Evolutionary conservation across 1,140 invertebrate genomes (phyloP), one percentile per base, ranked within the genome.

Genomic region (Dreissena polymorpha): DNA sequence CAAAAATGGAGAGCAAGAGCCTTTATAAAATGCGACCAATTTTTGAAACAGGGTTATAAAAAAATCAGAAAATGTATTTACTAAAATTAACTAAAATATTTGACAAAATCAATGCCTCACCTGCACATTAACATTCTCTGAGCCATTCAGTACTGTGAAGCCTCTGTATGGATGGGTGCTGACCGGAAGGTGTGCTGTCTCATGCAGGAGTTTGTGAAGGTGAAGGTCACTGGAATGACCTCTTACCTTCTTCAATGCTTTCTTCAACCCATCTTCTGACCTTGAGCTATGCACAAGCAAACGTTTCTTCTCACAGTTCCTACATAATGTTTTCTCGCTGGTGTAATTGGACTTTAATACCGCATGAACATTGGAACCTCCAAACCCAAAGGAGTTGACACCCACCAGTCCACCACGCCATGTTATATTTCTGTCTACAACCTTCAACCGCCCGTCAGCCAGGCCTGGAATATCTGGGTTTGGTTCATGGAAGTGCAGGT

Each of bases 381-480:
- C 98, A 93, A 99, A 99, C 23, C 98, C 98, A 93, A 99, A 99
- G 3, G 97, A 99, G 93, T 99, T 99, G 0, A 99, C 90, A 10
- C 95, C 98, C 53, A 97, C 95, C 27, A 97, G 93, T 16, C 97
- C 97, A 21, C 97, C 97, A 53, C 96, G 95, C 95, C 97, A 98
- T 18, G 95, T 94, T 65, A 94, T 95, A 79, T 96, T 95, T 90
- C 96, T 95, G 85, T 96, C 94, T 5, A 99, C 96, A 49, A 99
- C 97, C 94, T 97, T 95, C 5, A 99, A 94, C 49, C 96, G 93
- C 0, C 98, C 98, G 91, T 99, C 97, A 49, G 91, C 91, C 13
- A 99, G 93, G 3, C 96, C 97, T 10, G 97, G 96, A 82, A 99
- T 98, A 86, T 99, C 96, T 0, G 95, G 93, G 92, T 99, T 99